A percentile compares a stretch with the other conserved stretches of the same genome.
These are phyloP conservation scores for Holotrichia oblita DNA, from an alignment of 1,140 invertebrate genomes.

Conservation along the genomic window DNA sequence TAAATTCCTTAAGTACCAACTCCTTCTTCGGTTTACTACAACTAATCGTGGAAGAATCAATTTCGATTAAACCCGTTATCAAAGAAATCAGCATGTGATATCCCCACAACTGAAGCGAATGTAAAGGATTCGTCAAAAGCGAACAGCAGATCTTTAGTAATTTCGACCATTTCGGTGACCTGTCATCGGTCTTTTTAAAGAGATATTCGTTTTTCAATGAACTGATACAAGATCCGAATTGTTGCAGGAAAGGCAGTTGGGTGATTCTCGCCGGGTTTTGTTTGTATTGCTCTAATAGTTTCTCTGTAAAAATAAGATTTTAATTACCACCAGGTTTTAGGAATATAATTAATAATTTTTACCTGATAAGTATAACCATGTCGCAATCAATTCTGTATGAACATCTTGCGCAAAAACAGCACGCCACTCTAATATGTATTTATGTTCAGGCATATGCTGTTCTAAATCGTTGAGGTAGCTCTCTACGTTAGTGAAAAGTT, in stretches of 20 bases:
- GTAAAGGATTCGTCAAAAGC: conserved; percentile 55
- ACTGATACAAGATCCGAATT: conserved; percentile 59
- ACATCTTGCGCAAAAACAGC: conserved; percentile 66
- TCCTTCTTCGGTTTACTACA: conserved; percentile 55
- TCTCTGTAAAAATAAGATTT: conserved; percentile 26
- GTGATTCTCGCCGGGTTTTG: conserved; percentile 42
- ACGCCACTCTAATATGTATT: conserved; percentile 68
- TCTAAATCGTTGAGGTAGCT: conserved; percentile 63
- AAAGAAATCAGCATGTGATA: conserved; percentile 62
- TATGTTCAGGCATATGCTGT: conserved; percentile 61
- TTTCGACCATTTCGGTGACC: conserved; percentile 56
- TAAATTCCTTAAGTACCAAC: conserved; percentile 65
- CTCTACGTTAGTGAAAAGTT: conserved; percentile 64
- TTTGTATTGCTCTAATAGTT: conserved; percentile 51
- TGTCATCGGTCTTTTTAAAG: conserved; percentile 47
- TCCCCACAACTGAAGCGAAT: conserved; percentile 63
- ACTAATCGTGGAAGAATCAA: conserved; percentile 62
- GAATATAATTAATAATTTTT: conserved; percentile 36
- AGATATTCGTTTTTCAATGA: too few species aligned
- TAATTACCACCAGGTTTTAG: conserved; percentile 1
- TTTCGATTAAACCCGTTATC: conserved; percentile 60
- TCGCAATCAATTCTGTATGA: conserved; percentile 63
- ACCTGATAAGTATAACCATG: conserved; percentile 63
- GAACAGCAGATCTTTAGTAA: conserved; percentile 52
- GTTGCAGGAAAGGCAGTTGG: conserved; percentile 54